Evolutionary conservation across 2,888 invertebrate genomes (phyloP), one percentile per base, ranked within the genome.

Genomic region (Aethes cnicana): DNA sequence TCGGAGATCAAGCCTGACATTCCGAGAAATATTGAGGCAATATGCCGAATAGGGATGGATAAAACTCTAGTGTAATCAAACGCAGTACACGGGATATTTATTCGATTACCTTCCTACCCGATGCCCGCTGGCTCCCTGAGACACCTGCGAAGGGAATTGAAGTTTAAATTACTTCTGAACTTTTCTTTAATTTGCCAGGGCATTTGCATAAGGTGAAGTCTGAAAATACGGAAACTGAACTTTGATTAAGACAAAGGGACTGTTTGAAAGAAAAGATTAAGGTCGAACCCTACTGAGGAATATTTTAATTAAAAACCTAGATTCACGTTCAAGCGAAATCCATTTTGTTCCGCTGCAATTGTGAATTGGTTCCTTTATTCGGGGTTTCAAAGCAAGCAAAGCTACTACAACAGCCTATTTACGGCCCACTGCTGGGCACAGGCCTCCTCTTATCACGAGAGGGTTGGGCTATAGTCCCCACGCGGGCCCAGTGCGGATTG

Each of bases 101-200:
- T 55, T 59, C 57, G 52, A 55, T 50, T 54, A 35, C 57, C 47
- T 49, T 32, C 54, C 39, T 59, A 28, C 28, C 50, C 25, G 54
- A 33, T 44, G 12, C 12, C 25, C 9, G 14, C 14, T 11, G 11
- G n/a, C n/a, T 56, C 54, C 32, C 44, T 37, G 49, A 46, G 57
- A 60, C 73, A 74, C 70, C 72, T 74, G 72, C 52, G 54, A 47
- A 46, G 61, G 55, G 49, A 56, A 64, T 61, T 62, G 49, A 60
- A 72, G 61, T 74, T 72, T 65, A 62, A 74, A 75, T 72, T 71
- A 70, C 71, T 74, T 74, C 59, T 61, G 57, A 76, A 74, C 70
- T 74, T 74, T 64, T 68, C 68, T 64, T 68, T 70, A 74, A 73
- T 77, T 76, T 74, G 74, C 69, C 69, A 68, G 59, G 59, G 56